phyloP scores from a whole-genome alignment of 92 coral and sea anemone genomes.

The Parazoanthus atlanticus region DNA sequence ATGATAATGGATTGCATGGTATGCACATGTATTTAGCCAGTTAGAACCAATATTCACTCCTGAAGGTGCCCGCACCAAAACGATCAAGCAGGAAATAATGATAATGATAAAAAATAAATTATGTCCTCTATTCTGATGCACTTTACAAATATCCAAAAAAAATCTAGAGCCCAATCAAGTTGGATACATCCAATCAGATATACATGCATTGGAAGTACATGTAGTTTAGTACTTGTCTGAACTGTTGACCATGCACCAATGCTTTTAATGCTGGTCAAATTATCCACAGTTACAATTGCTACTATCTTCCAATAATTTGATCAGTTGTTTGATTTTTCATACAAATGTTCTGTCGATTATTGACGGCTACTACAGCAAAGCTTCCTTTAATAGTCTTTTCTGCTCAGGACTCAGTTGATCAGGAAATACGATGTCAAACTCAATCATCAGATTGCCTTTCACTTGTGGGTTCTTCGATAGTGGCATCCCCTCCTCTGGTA shows the following conservation, averaged over 20 bases:
- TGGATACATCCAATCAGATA: background rate
- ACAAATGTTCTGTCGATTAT: background rate
- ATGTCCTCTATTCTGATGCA: background rate
- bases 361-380: conserved; percentile 57
- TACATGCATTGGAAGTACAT: too few relatives aligned
- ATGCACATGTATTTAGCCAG: background rate
- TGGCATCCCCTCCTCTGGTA: conserved; percentile 96
- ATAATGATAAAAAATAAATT: too few relatives aligned
- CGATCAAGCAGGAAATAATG: background rate
- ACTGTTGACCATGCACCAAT: background rate
- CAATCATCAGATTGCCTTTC: conserved; percentile 86
- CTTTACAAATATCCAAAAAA: background rate
- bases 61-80: conserved; percentile 13
- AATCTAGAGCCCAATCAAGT: background rate
- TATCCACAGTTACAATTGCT: background rate
- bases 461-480: conserved; percentile 82
- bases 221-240: background rate
- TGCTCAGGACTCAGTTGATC: conserved; percentile 95
- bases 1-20: background rate
- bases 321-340: background rate
- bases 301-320: conserved; percentile 2
- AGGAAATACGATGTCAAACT: conserved; percentile 91
- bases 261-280: background rate
- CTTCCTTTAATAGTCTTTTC: conserved; percentile 93
- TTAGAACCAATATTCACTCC: background rate